Evolutionary conservation across 1,140 invertebrate species (phyloP), one percentile per base, ranked within the genome.

Genomic region (Batillaria attramentaria): DNA sequence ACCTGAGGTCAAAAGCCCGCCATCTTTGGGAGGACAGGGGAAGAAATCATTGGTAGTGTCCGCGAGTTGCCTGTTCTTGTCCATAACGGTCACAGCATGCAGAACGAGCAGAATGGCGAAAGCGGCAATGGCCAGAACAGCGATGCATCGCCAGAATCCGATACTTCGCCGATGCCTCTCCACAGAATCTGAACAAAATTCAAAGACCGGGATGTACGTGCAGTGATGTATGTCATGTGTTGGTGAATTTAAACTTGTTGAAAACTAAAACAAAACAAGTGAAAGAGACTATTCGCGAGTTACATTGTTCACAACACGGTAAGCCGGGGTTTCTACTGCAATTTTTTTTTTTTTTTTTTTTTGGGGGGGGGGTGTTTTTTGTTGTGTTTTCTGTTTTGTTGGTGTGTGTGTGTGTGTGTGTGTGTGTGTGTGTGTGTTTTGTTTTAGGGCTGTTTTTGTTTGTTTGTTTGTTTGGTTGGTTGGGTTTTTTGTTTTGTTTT

Each of bases 121-220:
- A 0, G 69, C 28, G 31, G 70, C 43, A 28, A 72, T 24, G 24
- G 70, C 28, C 20, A 60, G 8, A 35, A 72, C 41, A 16, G 65
- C 46, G 0, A n/a, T 37, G 46, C 43, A 60, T 41, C 79, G 42
- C 79, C 79, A 80, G 66, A 41, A 65, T 13, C 60, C 72, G 31
- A 66, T 74, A 31, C 70, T 54, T 24, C 72, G 39, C 46, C 72
- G 54, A 37, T 74, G 66, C n/a, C 68, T 78, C n/a, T 68, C 77
- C 10, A 35, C 54, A 13, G 35, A 39, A 28, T 54, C 72, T 37
- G 39, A 65, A 60, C 37, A 3, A 31, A 31, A 8, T 13, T 50
- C 10, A 24, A 50, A 13, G 46, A 24, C 10, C 10, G 46, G 46
- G 46, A 13, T 50, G 46, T 50, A 24, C 46, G 10, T 50, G 10